Conservation (phyloP, 2,113 vertebrate genomes). For the Chrysochloris asiatica region DNA sequence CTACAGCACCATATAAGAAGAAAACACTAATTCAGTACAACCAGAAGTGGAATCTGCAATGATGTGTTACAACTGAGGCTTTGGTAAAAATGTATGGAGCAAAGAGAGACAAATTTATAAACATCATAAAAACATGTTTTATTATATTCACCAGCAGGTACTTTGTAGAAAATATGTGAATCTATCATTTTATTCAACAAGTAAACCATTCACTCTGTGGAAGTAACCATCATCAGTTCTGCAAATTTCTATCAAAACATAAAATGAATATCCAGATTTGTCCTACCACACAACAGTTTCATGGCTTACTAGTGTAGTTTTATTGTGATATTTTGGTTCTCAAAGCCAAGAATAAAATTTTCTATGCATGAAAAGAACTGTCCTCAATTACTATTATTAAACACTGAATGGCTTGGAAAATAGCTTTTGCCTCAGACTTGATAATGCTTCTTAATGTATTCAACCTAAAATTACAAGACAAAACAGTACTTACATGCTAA, state of each 20-base stretch:
- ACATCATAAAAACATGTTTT: no score
- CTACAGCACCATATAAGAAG: no score
- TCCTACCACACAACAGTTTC: background rate
- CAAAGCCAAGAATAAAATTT: background rate
- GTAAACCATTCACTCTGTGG: background rate
- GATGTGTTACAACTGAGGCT: slow-evolving; percentile 6
- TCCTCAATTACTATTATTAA: slow-evolving; percentile 18
- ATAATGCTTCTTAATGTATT: slow-evolving; percentile 25
- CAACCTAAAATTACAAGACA: slow-evolving; percentile 14
- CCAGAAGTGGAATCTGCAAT: slow-evolving; percentile 25
- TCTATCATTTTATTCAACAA: no score
- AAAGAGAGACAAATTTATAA: background rate
- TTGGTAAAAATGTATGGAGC: background rate
- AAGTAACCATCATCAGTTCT: slow-evolving; percentile 5
- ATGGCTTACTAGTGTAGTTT: slow-evolving; percentile 19
- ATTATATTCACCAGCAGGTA: background rate
- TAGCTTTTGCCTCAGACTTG: slow-evolving; percentile 30
- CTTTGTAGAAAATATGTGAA: slow-evolving; percentile 17
- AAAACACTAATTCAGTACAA: slow-evolving; percentile 34
- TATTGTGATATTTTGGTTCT: background rate
- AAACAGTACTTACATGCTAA: background rate
- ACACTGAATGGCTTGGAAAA: background rate
- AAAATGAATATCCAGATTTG: slow-evolving; percentile 6
- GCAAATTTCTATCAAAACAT: slow-evolving; percentile 12
- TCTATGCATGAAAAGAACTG: background rate